These are phyloP conservation scores for Tipula helvola DNA, from an alignment of 2,888 invertebrate genomes.

Conservation along the genomic window DNA sequence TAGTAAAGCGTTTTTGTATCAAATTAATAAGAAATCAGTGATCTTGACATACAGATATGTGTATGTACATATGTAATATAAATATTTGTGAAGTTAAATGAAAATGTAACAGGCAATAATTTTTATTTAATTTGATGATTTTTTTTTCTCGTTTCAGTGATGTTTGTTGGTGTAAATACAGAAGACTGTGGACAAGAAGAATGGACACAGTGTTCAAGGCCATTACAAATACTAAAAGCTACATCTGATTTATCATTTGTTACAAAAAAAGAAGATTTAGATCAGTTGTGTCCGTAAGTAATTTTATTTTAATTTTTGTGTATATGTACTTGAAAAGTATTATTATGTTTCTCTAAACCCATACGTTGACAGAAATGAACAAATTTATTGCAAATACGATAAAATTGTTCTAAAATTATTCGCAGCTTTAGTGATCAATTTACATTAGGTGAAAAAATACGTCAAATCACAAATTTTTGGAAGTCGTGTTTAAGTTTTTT, in stretches of 20 bases:
- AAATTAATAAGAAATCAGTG: not conserved
- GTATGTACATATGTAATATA: too few species aligned
- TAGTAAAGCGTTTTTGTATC: not conserved
- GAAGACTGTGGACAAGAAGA: slow-evolving; percentile 54
- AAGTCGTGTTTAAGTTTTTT: too few species aligned
- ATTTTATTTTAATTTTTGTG: not conserved
- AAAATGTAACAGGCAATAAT: slow-evolving; percentile 6
- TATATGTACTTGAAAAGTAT: not conserved
- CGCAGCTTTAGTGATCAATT: too few species aligned
- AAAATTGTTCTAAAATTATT: too few species aligned
- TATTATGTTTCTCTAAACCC: too few species aligned
- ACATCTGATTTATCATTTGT: slow-evolving; percentile 63
- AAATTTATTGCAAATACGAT: too few species aligned
- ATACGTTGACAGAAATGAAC: too few species aligned
- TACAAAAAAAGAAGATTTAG: slow-evolving; percentile 55
- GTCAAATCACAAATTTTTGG: too few species aligned
- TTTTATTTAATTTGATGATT: not conserved
- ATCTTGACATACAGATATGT: not conserved
- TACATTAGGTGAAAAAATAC: too few species aligned
- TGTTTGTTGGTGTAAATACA: slow-evolving; percentile 12
- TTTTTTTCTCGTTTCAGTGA: slow-evolving; percentile 10
- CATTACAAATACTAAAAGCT: slow-evolving; percentile 57
- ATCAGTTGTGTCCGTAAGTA: slow-evolving; percentile 70
- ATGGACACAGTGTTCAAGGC: slow-evolving; percentile 58
- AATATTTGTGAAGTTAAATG: not conserved